Evolutionary conservation across 37 sponge, comb jelly and placozoan species (phyloP).

Genomic region (Ephydatia muelleri): DNA sequence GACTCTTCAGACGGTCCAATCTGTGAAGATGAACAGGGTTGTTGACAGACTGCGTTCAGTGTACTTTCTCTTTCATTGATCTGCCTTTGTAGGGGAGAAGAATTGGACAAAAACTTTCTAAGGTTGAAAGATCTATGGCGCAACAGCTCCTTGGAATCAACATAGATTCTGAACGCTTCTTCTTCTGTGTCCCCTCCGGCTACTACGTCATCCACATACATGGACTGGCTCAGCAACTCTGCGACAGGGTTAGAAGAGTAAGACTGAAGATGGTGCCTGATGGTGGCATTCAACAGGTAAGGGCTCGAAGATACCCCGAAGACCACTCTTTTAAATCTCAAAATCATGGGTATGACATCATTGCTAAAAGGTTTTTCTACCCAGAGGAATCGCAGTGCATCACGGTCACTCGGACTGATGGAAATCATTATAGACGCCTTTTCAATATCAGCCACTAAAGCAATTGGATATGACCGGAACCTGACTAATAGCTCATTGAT

Average conservation of each 20-base stretch:
- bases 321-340: constrained; percentile 46
- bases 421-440: constrained; percentile 44
- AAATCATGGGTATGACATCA: neutral
- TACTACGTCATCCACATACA: constrained; percentile 33
- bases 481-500: constrained; percentile 26
- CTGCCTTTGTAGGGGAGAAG: constrained; percentile 14
- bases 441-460: constrained; percentile 40
- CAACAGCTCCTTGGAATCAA: constrained; percentile 28
- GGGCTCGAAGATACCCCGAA: constrained; percentile 22
- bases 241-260: neutral
- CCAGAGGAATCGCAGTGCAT: constrained; percentile 51
- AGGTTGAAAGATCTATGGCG: constrained; percentile 43
- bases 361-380: constrained; percentile 10
- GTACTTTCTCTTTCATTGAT: constrained; percentile 21
- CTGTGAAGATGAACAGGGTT: neutral
- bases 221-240: constrained; percentile 12
- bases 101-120: constrained; percentile 41
- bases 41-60: neutral
- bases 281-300: neutral
- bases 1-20: constrained; percentile 19
- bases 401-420: constrained; percentile 39
- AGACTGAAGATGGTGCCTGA: neutral
- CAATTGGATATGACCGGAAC: constrained; percentile 30
- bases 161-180: constrained; percentile 31
- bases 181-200: constrained; percentile 38